Percentiles rank a stretch among this genome's conserved stretches.
phyloP scores from a whole-genome alignment of 2,797 vertebrate species.

The Hemibagrus guttatus region DNA sequence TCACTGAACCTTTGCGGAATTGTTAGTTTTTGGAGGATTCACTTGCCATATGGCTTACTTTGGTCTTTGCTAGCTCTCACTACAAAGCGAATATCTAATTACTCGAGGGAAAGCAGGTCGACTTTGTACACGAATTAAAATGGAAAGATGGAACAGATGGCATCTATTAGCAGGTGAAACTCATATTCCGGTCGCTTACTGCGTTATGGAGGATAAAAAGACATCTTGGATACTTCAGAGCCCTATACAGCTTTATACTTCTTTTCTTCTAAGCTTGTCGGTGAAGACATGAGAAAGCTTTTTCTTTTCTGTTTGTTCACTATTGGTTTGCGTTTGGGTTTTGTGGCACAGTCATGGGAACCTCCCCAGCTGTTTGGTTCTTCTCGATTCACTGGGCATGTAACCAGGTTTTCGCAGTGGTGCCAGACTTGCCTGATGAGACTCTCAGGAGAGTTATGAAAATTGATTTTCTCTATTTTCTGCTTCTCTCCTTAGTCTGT shows the following conservation, averaged over 20 bases:
- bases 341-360: not conserved
- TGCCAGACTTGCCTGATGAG: not conserved
- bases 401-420: not conserved
- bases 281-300: not conserved
- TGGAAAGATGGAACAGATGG: conserved; percentile 5
- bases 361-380: not conserved
- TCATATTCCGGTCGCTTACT: not conserved
- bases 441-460: not conserved
- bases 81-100: conserved; percentile 56
- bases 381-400: conserved; percentile 2
- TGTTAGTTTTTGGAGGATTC: conserved; percentile 20
- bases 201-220: conserved; percentile 8
- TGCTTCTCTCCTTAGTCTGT: not conserved
- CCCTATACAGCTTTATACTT: not conserved
- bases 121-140: conserved; percentile 25
- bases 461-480: not conserved
- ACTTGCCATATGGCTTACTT: conserved; percentile 45
- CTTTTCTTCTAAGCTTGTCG: not conserved
- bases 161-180: conserved; percentile 19
- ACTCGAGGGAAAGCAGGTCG: conserved; percentile 24
- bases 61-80: conserved; percentile 30
- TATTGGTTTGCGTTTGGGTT: not conserved
- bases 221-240: not conserved
- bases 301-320: not conserved
- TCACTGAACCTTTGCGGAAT: not conserved